A percentile compares a stretch with the other conserved stretches of the same genome.
phyloP scores from a whole-genome alignment of 2,113 vertebrate species.

The Strix uralensis region DNA sequence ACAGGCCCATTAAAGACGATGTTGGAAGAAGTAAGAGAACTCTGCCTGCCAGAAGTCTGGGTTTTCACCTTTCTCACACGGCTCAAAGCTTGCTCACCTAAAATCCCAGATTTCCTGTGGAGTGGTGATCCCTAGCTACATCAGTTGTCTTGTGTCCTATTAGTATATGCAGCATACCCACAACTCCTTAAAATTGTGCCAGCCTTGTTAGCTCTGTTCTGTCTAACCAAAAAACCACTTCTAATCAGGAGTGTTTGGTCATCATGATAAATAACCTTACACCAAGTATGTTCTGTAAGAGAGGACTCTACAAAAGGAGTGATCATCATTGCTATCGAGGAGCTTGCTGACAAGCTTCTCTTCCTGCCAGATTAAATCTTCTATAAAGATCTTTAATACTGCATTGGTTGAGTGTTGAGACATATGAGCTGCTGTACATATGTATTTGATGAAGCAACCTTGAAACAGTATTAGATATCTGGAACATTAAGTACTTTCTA shows the following conservation, averaged over 20 bases:
- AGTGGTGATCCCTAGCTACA: not conserved
- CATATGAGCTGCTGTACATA: not conserved
- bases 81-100: not conserved
- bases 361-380: not conserved
- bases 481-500: not conserved
- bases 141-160: not conserved
- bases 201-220: not conserved
- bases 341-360: not conserved
- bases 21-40: not conserved
- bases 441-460: not conserved
- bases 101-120: not conserved
- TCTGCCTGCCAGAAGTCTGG: not conserved
- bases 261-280: not conserved
- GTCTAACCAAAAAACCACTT: accelerated
- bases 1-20: not conserved
- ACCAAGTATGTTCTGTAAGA: not conserved
- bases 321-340: not conserved
- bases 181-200: not conserved
- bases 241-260: not conserved
- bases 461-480: not conserved
- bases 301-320: not conserved
- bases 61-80: not conserved
- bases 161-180: accelerated
- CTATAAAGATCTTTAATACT: not conserved
- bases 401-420: not conserved